These are phyloP conservation scores for Netelia virgata DNA, from an alignment of 2,888 invertebrate species.

Conservation along the genomic window DNA sequence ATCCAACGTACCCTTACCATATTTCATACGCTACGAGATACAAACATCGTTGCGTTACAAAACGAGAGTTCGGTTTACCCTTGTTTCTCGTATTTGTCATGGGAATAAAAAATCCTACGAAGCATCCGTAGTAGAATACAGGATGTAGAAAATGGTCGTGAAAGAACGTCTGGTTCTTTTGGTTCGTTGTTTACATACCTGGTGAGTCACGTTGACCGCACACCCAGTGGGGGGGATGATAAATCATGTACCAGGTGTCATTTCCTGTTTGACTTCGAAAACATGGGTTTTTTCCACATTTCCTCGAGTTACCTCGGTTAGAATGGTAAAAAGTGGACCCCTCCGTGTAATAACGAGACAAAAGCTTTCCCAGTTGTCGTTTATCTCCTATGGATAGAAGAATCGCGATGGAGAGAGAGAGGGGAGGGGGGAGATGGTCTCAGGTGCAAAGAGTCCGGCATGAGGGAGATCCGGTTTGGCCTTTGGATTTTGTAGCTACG, in stretches of 20 bases:
- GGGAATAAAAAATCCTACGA: not conserved
- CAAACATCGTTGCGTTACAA: not conserved
- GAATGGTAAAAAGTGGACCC: not conserved
- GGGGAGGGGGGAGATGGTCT: too few species aligned
- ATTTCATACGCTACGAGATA: not conserved
- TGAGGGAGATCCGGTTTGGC: constrained; percentile 10
- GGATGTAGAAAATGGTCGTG: not conserved
- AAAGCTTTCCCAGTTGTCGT: constrained; percentile 1
- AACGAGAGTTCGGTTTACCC: not conserved
- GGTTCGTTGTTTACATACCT: not conserved
- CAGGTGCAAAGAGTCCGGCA: constrained; percentile 17
- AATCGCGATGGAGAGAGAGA: constrained; percentile 15
- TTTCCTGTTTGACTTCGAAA: not conserved
- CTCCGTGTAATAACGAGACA: not conserved
- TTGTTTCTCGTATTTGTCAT: not conserved
- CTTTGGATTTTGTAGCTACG: constrained; percentile 9
- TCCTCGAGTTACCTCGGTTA: not conserved
- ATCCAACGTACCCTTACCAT: not conserved
- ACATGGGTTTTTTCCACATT: not conserved
- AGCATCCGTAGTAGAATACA: not conserved
- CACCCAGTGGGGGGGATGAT: not conserved
- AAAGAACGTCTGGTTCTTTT: not conserved
- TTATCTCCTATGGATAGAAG: constrained; percentile 17
- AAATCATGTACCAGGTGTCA: not conserved
- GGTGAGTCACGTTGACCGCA: not conserved